A percentile compares a stretch with the other conserved stretches of the same genome.
Conservation (phyloP, 1,140 invertebrate genomes). For the Eupristina koningsbergeri region DNA sequence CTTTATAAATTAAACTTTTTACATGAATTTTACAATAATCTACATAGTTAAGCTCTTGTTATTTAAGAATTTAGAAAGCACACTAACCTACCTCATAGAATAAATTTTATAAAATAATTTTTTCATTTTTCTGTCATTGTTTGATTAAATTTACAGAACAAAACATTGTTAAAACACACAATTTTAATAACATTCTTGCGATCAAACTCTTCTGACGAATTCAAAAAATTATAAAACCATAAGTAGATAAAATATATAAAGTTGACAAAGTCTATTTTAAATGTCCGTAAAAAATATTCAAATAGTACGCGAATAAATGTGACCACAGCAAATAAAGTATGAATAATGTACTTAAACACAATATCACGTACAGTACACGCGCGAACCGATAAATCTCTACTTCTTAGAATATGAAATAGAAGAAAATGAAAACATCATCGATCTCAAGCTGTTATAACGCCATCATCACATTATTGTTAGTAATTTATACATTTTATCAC, state of each 20-base stretch:
- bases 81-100: no score
- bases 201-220: neutral
- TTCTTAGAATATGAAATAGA: neutral
- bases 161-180: neutral
- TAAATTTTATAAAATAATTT: no score
- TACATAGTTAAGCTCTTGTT: no score
- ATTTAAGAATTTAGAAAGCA: no score
- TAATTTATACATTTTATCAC: constrained; percentile 26
- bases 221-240: no score
- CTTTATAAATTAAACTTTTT: no score
- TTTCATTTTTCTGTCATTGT: no score
- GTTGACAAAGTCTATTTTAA: neutral
- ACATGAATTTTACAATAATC: no score
- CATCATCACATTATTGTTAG: neutral
- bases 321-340: neutral
- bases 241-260: neutral
- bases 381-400: neutral
- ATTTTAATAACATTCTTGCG: neutral
- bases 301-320: neutral
- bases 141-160: neutral
- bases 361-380: neutral
- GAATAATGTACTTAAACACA: neutral
- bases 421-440: neutral
- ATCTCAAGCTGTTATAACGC: neutral
- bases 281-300: neutral